Conservation (phyloP, 2,797 vertebrate genomes). For the Cercopithecus hamlyni region DNA sequence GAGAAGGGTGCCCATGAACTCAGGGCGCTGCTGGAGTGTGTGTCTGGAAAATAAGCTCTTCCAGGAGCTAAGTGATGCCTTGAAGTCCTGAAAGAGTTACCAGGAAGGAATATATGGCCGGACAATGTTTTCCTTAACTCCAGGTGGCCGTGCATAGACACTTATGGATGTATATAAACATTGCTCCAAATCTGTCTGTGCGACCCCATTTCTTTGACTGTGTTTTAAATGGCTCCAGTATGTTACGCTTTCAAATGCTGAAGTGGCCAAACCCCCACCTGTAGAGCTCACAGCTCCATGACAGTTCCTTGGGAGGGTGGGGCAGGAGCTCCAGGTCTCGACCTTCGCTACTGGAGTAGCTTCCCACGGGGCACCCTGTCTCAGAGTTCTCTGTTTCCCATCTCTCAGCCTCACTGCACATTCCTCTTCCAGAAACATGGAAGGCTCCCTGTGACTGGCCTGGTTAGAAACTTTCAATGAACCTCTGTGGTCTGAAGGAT, state of each 20-base stretch:
- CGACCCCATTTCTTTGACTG: background rate
- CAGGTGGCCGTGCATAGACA: background rate
- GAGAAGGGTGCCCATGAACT: background rate
- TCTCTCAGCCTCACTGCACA: fast-evolving
- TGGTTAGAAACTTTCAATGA: background rate
- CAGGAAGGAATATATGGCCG: background rate
- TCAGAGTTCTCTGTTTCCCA: background rate
- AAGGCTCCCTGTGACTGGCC: background rate
- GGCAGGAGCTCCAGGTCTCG: background rate
- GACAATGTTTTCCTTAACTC: background rate
- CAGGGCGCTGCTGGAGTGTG: background rate
- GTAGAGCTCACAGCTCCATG: background rate
- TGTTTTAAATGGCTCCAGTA: background rate
- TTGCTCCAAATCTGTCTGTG: background rate
- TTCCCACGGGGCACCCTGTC: fast-evolving
- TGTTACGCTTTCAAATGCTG: background rate
- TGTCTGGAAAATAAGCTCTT: constrained; percentile 21
- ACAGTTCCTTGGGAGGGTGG: background rate
- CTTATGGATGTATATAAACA: background rate
- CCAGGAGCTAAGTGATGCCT: background rate
- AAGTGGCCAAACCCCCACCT: background rate
- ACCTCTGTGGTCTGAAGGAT: background rate
- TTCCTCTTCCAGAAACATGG: background rate
- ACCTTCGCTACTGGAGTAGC: background rate
- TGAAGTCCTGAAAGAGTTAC: background rate